A percentile compares a stretch with the other conserved stretches of the same genome.
Conservation (phyloP, 1,140 invertebrate genomes). For the Pseudachorutes palmiensis region DNA sequence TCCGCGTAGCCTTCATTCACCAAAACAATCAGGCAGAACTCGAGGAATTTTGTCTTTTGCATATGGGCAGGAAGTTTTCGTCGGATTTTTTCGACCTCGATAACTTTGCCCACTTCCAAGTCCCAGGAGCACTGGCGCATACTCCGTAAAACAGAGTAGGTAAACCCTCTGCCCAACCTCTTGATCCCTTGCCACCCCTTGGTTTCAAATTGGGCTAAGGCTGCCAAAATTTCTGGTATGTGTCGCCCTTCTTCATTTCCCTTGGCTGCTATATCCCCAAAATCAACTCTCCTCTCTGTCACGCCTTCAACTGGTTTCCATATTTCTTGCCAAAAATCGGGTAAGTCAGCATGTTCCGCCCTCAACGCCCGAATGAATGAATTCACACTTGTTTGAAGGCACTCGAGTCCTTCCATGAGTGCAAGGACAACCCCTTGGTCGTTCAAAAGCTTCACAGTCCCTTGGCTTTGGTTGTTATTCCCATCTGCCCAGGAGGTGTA, state of each 20-base stretch:
- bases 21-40: neutral
- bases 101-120: neutral
- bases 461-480: neutral
- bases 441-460: neutral
- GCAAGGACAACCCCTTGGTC: constrained; percentile 4
- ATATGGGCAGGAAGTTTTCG: neutral
- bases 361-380: constrained; percentile 2
- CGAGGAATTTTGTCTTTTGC: neutral
- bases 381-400: constrained; percentile 1
- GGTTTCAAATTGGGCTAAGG: neutral
- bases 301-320: neutral
- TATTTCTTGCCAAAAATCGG: constrained; percentile 9
- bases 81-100: neutral
- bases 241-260: neutral
- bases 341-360: neutral
- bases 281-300: neutral
- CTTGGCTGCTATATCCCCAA: neutral
- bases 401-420: constrained; percentile 10
- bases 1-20: neutral
- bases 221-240: too few species aligned
- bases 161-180: neutral
- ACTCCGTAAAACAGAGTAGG: neutral
- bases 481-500: neutral
- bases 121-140: neutral
- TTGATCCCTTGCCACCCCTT: neutral